Conservation (phyloP, 2,888 invertebrate genomes). For the Apotomis turbidana region DNA sequence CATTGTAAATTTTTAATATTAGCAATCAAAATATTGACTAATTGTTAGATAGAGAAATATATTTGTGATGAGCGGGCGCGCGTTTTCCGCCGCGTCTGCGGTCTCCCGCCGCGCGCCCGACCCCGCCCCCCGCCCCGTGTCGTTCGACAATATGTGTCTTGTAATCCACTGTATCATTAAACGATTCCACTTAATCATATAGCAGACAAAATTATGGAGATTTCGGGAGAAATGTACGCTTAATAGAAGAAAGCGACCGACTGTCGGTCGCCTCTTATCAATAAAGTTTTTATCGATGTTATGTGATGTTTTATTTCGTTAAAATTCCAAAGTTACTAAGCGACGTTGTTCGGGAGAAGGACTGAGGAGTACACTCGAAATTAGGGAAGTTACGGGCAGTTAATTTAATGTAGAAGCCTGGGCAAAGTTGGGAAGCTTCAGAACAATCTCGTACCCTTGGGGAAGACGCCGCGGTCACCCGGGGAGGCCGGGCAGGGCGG, state of each 20-base stretch:
- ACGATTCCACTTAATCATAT: slow-evolving; percentile 74
- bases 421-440: slow-evolving; percentile 32
- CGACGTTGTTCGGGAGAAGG: neutral
- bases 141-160: slow-evolving; percentile 76
- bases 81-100: slow-evolving; percentile 69
- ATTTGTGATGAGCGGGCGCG: slow-evolving; percentile 75
- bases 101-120: slow-evolving; percentile 65
- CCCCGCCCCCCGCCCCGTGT: slow-evolving; percentile 73
- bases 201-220: slow-evolving; percentile 71
- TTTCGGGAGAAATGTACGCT: slow-evolving; percentile 81
- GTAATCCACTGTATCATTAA: slow-evolving; percentile 77
- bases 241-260: slow-evolving; percentile 73
- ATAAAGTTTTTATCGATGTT: slow-evolving; percentile 84
- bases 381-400: slow-evolving; percentile 23
- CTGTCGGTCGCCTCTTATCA: slow-evolving; percentile 76
- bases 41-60: slow-evolving; percentile 82
- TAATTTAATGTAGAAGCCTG: slow-evolving; percentile 30
- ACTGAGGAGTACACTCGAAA: slow-evolving; percentile 11
- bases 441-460: slow-evolving; percentile 21
- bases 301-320: slow-evolving; percentile 60
- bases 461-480: neutral
- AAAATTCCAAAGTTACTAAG: slow-evolving; percentile 2
- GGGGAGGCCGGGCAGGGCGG: neutral
- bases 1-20: slow-evolving; percentile 82
- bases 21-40: slow-evolving; percentile 78